A percentile compares a stretch with the other conserved stretches of the same genome.
Conservation (phyloP, 2,797 vertebrate species). For the Arnoldichthys spilopterus region DNA sequence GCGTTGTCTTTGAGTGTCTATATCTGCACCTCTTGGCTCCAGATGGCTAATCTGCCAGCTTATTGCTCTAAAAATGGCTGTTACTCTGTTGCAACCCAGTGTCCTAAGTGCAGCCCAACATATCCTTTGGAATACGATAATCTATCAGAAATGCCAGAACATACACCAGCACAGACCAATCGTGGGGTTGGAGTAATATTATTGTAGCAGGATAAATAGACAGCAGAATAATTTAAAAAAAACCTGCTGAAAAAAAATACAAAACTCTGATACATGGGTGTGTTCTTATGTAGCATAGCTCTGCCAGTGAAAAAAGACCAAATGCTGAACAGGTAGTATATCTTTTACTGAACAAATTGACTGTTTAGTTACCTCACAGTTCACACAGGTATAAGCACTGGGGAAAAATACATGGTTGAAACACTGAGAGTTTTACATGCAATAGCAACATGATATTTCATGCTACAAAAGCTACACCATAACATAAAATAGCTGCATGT, state of each 20-base stretch:
- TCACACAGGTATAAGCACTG: too few species aligned
- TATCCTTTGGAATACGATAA: neutral
- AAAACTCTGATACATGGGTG: too few species aligned
- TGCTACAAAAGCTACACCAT: too few species aligned
- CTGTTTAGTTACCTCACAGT: too few species aligned
- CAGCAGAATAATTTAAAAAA: slow-evolving; percentile 11
- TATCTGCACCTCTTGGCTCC: slow-evolving; percentile 44
- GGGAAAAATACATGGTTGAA: too few species aligned
- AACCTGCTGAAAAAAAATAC: too few species aligned
- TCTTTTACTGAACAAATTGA: too few species aligned
- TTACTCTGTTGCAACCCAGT: slow-evolving; percentile 30
- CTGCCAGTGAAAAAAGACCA: too few species aligned
- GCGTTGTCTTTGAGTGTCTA: slow-evolving; percentile 33
- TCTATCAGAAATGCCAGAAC: neutral
- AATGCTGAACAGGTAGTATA: too few species aligned
- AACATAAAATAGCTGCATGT: too few species aligned
- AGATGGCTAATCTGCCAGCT: slow-evolving; percentile 57
- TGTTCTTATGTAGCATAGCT: neutral
- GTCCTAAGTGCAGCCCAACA: slow-evolving; percentile 10
- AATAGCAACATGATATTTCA: too few species aligned
- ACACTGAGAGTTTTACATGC: too few species aligned
- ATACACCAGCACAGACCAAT: slow-evolving; percentile 9
- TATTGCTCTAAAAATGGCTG: slow-evolving; percentile 54
- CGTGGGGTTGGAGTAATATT: neutral
- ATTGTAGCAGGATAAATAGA: neutral